Percentiles rank a stretch among this genome's conserved stretches.
These are phyloP conservation scores for Tiliqua scincoides DNA, from an alignment of 2,113 vertebrate species.

Conservation along the genomic window DNA sequence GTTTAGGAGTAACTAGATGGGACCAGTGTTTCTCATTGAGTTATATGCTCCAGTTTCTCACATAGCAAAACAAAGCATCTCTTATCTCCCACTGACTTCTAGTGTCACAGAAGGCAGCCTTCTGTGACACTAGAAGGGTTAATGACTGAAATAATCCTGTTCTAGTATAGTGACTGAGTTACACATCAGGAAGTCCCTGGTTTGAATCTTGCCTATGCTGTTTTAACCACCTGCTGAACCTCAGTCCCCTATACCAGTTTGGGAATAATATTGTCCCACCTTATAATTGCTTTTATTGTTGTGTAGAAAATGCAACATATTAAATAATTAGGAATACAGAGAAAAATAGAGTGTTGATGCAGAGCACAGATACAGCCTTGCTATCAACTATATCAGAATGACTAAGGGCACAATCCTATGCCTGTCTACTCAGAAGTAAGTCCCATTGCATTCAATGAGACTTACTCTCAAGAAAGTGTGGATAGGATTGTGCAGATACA, in stretches of 20 bases:
- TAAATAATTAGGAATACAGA: background rate
- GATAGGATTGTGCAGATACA: background rate
- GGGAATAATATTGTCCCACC: background rate
- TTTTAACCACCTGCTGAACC: background rate
- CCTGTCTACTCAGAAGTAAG: no score
- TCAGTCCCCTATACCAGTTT: background rate
- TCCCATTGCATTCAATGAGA: no score
- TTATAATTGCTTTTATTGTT: background rate
- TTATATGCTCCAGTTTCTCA: background rate
- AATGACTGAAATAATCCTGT: background rate
- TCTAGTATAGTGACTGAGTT: background rate
- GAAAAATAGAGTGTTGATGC: background rate
- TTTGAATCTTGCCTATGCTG: background rate
- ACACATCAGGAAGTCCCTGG: background rate
- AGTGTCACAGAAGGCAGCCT: background rate
- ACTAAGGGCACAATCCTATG: background rate
- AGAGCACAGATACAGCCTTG: background rate
- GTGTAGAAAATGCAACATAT: background rate
- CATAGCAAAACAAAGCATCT: background rate
- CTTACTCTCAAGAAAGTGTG: no score
- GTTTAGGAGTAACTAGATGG: background rate
- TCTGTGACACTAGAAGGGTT: no score
- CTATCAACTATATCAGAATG: background rate
- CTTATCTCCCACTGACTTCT: background rate
- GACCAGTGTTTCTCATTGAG: background rate